A percentile compares a stretch with the other conserved stretches of the same genome.
Evolutionary conservation across 2,888 invertebrate species (phyloP).

Genomic region (Drosophila diplacantha): DNA sequence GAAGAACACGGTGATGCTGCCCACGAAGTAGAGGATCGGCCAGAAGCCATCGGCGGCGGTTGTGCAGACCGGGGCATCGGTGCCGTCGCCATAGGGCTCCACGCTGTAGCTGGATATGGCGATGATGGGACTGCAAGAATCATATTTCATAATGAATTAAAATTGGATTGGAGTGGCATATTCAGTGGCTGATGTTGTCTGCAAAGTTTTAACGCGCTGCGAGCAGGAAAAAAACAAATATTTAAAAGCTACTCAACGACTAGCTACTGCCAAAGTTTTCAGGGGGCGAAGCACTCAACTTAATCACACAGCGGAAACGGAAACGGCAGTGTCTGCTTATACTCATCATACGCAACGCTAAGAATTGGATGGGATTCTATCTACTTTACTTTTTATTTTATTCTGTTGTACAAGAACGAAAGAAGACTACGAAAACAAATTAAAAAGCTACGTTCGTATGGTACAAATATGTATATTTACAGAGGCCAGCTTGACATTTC

Average conservation of each 20-base stretch:
- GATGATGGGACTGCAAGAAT: constrained; percentile 86
- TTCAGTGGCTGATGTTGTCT: constrained; percentile 47
- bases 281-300: constrained; percentile 49
- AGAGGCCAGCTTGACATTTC: constrained; percentile 20
- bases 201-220: constrained; percentile 50
- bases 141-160: constrained; percentile 18
- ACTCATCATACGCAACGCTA: constrained; percentile 35
- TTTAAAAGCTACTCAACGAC: constrained; percentile 51
- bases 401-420: constrained; percentile 6
- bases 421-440: constrained; percentile 34
- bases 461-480: constrained; percentile 43
- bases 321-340: constrained; percentile 53
- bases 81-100: constrained; percentile 85
- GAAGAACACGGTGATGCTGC: constrained; percentile 90
- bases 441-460: constrained; percentile 36
- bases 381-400: constrained; percentile 18
- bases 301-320: constrained; percentile 67
- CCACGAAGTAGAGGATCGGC: constrained; percentile 88
- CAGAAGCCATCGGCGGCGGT: constrained; percentile 88
- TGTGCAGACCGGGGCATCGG: constrained; percentile 85
- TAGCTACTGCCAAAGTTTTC: constrained; percentile 37
- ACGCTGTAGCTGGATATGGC: constrained; percentile 87
- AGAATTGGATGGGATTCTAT: constrained; percentile 14
- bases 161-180: constrained; percentile 1
- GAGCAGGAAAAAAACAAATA: constrained; percentile 49